Base-by-base conservation (phyloP, 2,113 vertebrate genomes). In the Panthera tigris region DNA sequence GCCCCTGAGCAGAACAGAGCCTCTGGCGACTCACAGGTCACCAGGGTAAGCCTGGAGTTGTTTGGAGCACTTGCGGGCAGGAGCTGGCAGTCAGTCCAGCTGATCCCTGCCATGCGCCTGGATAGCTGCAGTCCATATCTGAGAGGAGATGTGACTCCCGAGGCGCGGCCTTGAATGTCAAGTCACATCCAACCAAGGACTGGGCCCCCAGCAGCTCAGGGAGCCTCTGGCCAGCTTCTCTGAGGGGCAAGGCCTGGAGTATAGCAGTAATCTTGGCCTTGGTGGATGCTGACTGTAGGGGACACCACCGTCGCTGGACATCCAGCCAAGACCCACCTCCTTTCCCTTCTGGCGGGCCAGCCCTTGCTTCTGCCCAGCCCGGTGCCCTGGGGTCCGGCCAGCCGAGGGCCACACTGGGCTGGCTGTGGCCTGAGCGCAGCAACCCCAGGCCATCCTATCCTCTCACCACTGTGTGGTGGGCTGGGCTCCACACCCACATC, bases 51-150 rank as follows among this genome's bases (percentile, higher is more conserved):
- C 74, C 39, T 23, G n/a, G 48, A 27, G n/a, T 19, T 16, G 66
- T 41, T 61, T 19, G 13, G 66, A 82, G 45, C 18, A 3, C 27
- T 12, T 1, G 7, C 18, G 55, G 69, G 25, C 11, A 8, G 19
- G n/a, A 5, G 23, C 66, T 41, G 66, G 48, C 1, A 0, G 7
- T 15, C 41, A 5, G 21, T 5, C n/a, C 4, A 2, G 69, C 57
- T 10, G 0, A 48, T 31, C 50, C 52, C 50, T 85, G n/a, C 41
- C 7, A 3, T 0, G 0, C 1, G 36, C 36, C 48, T 45, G 27
- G 45, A 14, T 3, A 33, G 23, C 12, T 27, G n/a, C 9, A 52
- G 14, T 13, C 33, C 71, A 36, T 23, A 19, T 61, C 33, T 23
- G 79, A 69, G 8, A 36, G 11, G 16, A 8, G 45, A 92, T 14